phyloP scores from a whole-genome alignment of 1,140 invertebrate species.

The Cardiocondyla obscurior region DNA sequence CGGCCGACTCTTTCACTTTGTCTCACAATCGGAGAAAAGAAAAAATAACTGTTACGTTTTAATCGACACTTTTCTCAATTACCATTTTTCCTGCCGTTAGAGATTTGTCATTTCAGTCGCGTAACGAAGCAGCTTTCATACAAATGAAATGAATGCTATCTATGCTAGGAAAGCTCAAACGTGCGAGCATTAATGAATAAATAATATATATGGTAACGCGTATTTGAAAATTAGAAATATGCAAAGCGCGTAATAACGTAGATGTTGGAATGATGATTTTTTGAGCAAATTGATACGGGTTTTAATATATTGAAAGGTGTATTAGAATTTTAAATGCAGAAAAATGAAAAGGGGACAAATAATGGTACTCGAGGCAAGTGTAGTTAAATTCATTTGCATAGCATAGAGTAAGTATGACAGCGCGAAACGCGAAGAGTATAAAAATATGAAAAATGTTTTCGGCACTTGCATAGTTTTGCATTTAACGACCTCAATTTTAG shows the following conservation, averaged over 20 bases:
- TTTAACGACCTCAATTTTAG: neutral
- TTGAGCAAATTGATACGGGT: conserved; percentile 2
- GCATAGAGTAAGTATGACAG: conserved; percentile 11
- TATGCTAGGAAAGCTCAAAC: neutral
- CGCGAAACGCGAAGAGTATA: conserved; percentile 6
- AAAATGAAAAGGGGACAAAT: conserved; percentile 7
- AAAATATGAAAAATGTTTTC: conserved; percentile 48
- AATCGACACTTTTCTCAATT: too few relatives aligned
- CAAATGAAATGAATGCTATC: neutral
- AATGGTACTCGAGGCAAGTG: conserved; percentile 20
- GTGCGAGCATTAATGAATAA: neutral
- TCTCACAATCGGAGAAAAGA: neutral
- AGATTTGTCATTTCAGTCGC: neutral
- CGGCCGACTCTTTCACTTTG: neutral
- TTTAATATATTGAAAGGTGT: conserved; percentile 18
- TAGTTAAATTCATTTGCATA: conserved; percentile 41
- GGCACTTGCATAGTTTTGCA: conserved; percentile 30
- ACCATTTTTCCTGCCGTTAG: neutral
- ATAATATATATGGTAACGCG: neutral
- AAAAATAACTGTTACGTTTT: neutral
- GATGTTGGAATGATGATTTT: neutral
- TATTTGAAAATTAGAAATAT: neutral
- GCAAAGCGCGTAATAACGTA: neutral
- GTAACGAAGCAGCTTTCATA: neutral
- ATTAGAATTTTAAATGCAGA: conserved; percentile 14